phyloP scores from a whole-genome alignment of 2,888 invertebrate species.

The Meloe dianella region DNA sequence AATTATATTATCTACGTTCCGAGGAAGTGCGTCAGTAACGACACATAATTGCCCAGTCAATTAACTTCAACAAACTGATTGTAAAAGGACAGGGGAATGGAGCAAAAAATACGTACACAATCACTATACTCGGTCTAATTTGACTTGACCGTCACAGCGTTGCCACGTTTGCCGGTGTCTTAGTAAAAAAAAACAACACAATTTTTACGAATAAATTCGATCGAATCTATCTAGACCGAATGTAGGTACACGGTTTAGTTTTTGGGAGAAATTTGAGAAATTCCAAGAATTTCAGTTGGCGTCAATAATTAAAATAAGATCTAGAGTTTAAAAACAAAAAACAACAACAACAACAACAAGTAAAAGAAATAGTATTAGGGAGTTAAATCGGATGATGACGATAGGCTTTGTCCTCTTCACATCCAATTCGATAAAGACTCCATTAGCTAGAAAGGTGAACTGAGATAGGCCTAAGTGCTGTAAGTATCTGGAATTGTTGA shows the following conservation, averaged over 20 bases:
- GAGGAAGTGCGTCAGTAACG: slow-evolving; percentile 54
- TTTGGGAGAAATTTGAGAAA: background rate
- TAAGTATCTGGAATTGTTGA: slow-evolving; percentile 6
- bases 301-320: slow-evolving; percentile 2
- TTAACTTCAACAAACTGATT: slow-evolving; percentile 32
- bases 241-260: slow-evolving; percentile 11
- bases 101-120: slow-evolving; percentile 12
- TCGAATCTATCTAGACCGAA: no score
- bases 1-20: slow-evolving; percentile 52
- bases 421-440: slow-evolving; percentile 45
- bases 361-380: background rate
- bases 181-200: no score
- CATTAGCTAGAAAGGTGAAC: slow-evolving; percentile 43
- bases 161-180: no score
- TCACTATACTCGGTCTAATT: background rate
- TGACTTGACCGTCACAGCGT: no score
- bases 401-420: slow-evolving; percentile 25
- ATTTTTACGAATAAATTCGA: no score
- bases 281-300: background rate
- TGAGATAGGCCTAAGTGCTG: slow-evolving; percentile 45
- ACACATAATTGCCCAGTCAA: slow-evolving; percentile 50
- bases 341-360: no score
- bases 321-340: background rate
- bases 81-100: background rate
- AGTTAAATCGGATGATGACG: slow-evolving; percentile 5